Evolutionary conservation across 2,113 vertebrate species (phyloP), one percentile per base, ranked within the genome.

Genomic region (Spheniscus mendiculus): DNA sequence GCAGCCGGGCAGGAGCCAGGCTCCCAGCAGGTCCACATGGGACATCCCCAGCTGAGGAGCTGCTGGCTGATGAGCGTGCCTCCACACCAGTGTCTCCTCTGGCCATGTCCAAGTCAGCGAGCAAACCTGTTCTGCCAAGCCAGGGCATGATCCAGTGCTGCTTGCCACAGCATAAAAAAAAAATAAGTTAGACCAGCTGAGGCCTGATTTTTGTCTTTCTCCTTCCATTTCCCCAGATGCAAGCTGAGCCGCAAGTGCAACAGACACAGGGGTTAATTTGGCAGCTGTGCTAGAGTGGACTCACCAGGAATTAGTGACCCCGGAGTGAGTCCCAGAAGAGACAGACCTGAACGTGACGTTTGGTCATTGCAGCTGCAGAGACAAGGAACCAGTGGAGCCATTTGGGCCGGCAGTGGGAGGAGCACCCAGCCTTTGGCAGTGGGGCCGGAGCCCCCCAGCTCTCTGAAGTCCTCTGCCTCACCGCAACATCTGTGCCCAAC

Each of bases 41-140:
- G 49, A 72, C 34, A 16, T 34, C 20, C 26, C 30, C 29, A n/a
- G 1, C 34, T 20, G 19, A 50, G 34, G 26, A 58, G 55, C 42
- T 91, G 61, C 80, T 80, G 69, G 30, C 70, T 82, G 38, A 10
- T n/a, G 63, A 27, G 15, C 1, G 2, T 0, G 1, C 26, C 40
- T 69, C 53, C 12, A 2, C 27, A n/a, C 26, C 36, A 11, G 2
- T 6, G 12, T 80, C 34, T 83, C 80, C 50, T 52, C 42, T 30
- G 63, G 27, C 45, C 53, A 15, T 0, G 0, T 29, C 61, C 3
- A 1, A 61, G 15, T 4, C 49, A 90, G 27, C 0, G 0, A 83
- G 12, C 26, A 34, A 86, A 26, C 13, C 36, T 2, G 0, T 61
- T 34, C 26, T 80, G 45, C 42, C 16, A 36, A 88, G 73, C 10